Conservation (phyloP, 2,113 vertebrate species). For the Apodemus speciosus region DNA sequence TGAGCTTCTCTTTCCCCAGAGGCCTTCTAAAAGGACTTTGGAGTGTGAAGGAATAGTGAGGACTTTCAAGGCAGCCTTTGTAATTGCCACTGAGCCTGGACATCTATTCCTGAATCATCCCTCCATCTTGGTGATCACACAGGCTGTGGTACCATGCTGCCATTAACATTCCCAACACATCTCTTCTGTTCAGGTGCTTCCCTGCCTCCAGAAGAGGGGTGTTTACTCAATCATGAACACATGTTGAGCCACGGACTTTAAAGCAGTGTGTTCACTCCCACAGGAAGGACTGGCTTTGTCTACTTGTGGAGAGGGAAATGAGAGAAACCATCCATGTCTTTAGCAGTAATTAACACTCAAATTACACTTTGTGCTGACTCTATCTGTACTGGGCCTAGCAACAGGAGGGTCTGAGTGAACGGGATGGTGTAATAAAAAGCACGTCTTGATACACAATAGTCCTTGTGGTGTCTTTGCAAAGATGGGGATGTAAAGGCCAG, state of each 20-base stretch:
- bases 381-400: neutral
- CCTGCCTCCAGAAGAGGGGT: neutral
- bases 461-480: neutral
- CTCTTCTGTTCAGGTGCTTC: neutral
- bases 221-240: too few species aligned
- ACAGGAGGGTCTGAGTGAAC: neutral
- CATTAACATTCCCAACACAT: neutral
- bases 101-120: too few species aligned
- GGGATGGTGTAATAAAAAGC: neutral
- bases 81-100: neutral
- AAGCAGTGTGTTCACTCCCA: neutral
- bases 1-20: too few species aligned
- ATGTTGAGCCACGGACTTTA: too few species aligned
- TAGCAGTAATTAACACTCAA: neutral
- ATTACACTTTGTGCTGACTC: neutral
- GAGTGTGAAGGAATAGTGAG: neutral
- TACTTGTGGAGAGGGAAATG: rapidly evolving
- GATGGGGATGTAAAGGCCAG: neutral
- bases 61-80: neutral
- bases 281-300: neutral
- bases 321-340: neutral
- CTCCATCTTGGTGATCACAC: neutral
- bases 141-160: rapidly evolving
- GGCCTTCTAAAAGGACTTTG: neutral
- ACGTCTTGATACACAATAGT: neutral